These are phyloP conservation scores for Xenopus tropicalis DNA, from an alignment of 2,113 vertebrate genomes.

Conservation along the genomic window UCB_Xtro_10.0 CM004448.2:43127001-43127500, in stretches of 20 bases:
- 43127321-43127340: constrained; percentile 46
- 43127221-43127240: background rate
- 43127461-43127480: no score
- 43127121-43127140: background rate
- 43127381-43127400: constrained; percentile 38
- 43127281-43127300: background rate
- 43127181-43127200: background rate
- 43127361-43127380: constrained; percentile 42
- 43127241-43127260: background rate
- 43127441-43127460: no score
- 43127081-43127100: no score
- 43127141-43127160: background rate
- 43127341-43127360: constrained; percentile 41
- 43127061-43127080: no score
- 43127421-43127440: no score
- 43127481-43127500: no score
- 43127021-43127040: no score
- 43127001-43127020: no score
- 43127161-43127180: background rate
- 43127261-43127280: background rate
- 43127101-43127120: no score
- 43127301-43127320: constrained; percentile 25
- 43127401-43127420: background rate
- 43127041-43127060: no score
- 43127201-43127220: background rate